phyloP scores from a whole-genome alignment of 2,113 vertebrate species.

The Tenrec ecaudatus region DNA sequence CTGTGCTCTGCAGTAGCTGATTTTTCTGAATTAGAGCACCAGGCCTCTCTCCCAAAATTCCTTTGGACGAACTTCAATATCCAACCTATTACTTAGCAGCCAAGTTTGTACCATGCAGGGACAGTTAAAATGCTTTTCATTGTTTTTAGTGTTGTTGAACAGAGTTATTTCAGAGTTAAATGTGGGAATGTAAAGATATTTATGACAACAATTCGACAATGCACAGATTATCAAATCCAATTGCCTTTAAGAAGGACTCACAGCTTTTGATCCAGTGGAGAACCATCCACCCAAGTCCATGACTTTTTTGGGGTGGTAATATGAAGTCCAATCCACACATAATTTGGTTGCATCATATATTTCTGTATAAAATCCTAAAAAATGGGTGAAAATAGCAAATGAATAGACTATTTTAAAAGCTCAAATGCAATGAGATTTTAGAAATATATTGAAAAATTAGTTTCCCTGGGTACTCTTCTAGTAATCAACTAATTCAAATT shows the following conservation, averaged over 20 bases:
- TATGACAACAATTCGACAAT: neutral
- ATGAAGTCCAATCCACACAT: slow-evolving; percentile 71
- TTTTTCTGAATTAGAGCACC: no score
- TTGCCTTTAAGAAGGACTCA: slow-evolving; percentile 39
- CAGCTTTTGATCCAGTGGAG: slow-evolving; percentile 42
- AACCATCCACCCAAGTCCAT: slow-evolving; percentile 71
- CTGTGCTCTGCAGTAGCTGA: neutral
- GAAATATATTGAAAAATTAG: neutral
- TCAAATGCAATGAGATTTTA: neutral
- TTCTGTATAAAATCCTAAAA: slow-evolving; percentile 68
- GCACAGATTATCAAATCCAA: neutral
- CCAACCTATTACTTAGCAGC: neutral
- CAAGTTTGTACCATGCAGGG: neutral
- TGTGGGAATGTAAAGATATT: neutral
- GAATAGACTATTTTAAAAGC: slow-evolving; percentile 7
- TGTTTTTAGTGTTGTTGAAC: neutral
- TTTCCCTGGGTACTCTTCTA: neutral
- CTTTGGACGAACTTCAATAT: neutral
- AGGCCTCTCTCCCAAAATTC: neutral
- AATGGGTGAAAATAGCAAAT: neutral
- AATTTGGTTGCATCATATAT: slow-evolving; percentile 61
- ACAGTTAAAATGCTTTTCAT: slow-evolving; percentile 26
- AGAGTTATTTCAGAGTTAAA: neutral
- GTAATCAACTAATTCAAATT: neutral
- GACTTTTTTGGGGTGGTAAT: slow-evolving; percentile 6